phyloP scores from a whole-genome alignment of 2,888 invertebrate species.

The Holacanthella duospinosa region DNA sequence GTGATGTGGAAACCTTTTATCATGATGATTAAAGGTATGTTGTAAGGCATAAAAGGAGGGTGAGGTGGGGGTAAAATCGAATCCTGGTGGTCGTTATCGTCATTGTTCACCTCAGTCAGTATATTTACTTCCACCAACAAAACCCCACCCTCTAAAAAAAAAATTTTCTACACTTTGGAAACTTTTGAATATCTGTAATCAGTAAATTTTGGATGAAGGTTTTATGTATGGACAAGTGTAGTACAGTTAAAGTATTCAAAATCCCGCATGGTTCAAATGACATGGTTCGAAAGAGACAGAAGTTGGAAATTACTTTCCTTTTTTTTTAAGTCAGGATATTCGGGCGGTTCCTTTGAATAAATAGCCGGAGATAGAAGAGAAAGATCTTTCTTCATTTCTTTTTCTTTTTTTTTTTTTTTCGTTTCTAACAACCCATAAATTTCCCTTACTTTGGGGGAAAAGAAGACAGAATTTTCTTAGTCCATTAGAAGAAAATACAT shows the following conservation, averaged over 20 bases:
- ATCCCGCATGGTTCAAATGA: neutral
- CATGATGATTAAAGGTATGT: no score
- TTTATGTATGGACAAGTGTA: neutral
- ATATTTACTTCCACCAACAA: no score
- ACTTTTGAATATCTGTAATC: no score
- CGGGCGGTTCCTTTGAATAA: neutral
- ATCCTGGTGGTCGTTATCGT: no score
- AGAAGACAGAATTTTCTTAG: slow-evolving; percentile 11
- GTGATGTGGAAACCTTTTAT: no score
- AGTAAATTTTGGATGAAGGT: no score
- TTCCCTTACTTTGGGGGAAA: neutral
- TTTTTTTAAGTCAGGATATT: neutral
- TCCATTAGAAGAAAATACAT: slow-evolving; percentile 11
- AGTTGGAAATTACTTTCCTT: slow-evolving; percentile 6
- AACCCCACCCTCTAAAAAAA: no score
- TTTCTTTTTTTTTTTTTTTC: slow-evolving; percentile 7
- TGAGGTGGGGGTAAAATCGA: no score
- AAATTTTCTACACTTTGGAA: no score
- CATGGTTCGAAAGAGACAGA: neutral
- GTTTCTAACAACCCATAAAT: neutral
- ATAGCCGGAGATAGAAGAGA: slow-evolving; percentile 6
- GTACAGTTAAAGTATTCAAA: neutral
- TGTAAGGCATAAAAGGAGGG: no score
- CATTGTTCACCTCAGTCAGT: no score
- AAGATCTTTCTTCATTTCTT: slow-evolving; percentile 16